Conservation (phyloP, 2,888 invertebrate genomes). For the Nesidiocoris tenuis region DNA sequence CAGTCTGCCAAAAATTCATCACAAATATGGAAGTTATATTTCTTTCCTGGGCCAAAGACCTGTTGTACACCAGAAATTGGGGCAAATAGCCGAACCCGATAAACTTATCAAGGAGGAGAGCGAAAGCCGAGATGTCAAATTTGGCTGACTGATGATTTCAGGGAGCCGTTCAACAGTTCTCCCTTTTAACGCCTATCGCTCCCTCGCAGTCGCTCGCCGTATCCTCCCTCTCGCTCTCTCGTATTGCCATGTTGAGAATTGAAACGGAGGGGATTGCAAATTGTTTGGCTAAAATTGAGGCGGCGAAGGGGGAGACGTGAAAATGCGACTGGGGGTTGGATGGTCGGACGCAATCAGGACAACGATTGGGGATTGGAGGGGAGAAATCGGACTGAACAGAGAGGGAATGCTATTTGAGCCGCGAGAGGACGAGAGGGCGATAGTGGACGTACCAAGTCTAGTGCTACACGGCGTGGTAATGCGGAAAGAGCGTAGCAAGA, state of each 20-base stretch:
- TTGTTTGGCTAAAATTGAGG: not conserved
- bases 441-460: no score
- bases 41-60: no score
- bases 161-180: not conserved
- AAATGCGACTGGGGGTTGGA: not conserved
- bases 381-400: not conserved
- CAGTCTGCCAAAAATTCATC: no score
- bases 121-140: not conserved
- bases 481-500: not conserved
- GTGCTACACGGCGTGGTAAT: no score
- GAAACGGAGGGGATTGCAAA: not conserved
- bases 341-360: conserved; percentile 10
- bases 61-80: no score
- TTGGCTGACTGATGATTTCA: not conserved
- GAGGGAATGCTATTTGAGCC: not conserved
- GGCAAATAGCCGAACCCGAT: no score
- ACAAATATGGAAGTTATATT: no score
- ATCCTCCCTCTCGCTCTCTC: not conserved
- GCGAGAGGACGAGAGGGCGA: not conserved
- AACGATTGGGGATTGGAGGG: not conserved
- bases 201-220: not conserved
- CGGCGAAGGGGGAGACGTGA: not conserved
- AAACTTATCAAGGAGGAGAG: no score
- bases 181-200: not conserved
- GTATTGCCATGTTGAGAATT: no score